Conservation (phyloP, 2,113 vertebrate genomes). For the Meleagris gallopavo region DNA sequence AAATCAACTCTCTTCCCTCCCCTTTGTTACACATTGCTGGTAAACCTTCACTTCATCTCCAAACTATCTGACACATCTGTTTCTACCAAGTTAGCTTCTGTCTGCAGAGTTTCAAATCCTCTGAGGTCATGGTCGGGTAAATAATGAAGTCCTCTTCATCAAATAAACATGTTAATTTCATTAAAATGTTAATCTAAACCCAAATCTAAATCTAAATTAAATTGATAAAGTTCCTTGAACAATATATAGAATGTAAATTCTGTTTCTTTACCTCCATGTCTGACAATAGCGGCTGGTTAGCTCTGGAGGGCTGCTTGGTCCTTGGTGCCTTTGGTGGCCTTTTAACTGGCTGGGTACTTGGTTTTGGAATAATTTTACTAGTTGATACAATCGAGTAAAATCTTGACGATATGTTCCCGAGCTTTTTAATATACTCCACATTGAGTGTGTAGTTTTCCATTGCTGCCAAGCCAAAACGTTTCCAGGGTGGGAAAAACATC, state of each 20-base stretch:
- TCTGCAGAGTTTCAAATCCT: neutral
- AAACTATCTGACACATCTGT: neutral
- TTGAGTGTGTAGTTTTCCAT: conserved; percentile 2
- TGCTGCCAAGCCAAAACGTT: neutral
- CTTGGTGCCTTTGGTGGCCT: conserved; percentile 89
- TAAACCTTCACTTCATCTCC: neutral
- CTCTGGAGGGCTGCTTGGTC: conserved; percentile 94
- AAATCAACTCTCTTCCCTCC: neutral
- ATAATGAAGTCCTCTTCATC: neutral
- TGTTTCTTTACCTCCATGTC: conserved; percentile 79
- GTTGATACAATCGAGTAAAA: conserved; percentile 71
- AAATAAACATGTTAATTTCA: neutral
- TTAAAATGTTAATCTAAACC: neutral
- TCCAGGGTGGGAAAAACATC: neutral
- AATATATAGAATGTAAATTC: neutral
- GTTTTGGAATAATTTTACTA: conserved; percentile 78
- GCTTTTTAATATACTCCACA: neutral
- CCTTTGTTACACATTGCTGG: neutral
- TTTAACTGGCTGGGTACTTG: conserved; percentile 76
- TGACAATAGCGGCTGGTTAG: conserved; percentile 84
- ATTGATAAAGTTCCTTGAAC: neutral
- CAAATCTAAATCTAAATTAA: neutral
- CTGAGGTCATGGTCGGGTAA: neutral
- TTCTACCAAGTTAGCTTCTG: neutral
- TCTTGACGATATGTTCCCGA: conserved; percentile 44